Percentiles rank a stretch among this genome's conserved stretches.
Conservation (phyloP, 2,797 vertebrate species). For the Benthosema pterotum region DNA sequence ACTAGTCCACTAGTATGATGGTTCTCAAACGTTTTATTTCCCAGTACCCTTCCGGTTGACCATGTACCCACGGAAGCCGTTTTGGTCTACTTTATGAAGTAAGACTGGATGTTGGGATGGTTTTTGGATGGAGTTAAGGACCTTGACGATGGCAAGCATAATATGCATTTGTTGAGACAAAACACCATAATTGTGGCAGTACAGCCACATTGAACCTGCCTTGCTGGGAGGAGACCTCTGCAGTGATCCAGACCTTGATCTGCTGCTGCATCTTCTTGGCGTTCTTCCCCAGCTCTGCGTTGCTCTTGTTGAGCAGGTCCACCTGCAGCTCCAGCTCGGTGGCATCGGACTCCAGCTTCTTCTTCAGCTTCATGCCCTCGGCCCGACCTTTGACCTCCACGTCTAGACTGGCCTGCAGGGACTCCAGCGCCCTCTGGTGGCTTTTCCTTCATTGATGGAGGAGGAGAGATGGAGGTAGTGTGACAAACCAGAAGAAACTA, state of each 20-base stretch:
- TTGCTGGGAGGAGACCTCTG: too few relatives aligned
- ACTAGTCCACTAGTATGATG: too few relatives aligned
- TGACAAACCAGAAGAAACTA: too few relatives aligned
- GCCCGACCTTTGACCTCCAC: slow-evolving; percentile 80
- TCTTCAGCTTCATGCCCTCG: slow-evolving; percentile 80
- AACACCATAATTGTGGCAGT: too few relatives aligned
- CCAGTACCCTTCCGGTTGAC: too few relatives aligned
- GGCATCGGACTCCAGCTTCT: slow-evolving; percentile 83
- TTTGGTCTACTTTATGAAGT: not conserved
- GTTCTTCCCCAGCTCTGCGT: slow-evolving; percentile 77
- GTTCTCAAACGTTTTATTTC: too few relatives aligned
- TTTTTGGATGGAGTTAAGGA: not conserved
- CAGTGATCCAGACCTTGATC: slow-evolving; percentile 73
- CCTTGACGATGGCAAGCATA: not conserved
- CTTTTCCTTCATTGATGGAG: slow-evolving; percentile 70
- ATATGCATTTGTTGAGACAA: too few relatives aligned
- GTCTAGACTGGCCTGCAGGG: slow-evolving; percentile 83
- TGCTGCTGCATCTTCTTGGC: slow-evolving; percentile 84
- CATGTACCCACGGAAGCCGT: not conserved
- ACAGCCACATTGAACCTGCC: too few relatives aligned
- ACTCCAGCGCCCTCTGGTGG: slow-evolving; percentile 83
- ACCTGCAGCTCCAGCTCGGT: slow-evolving; percentile 83
- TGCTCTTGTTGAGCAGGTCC: slow-evolving; percentile 80
- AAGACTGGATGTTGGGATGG: too few relatives aligned
- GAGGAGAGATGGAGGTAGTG: not conserved